A percentile compares a stretch with the other conserved stretches of the same genome.
Evolutionary conservation across 2,797 vertebrate species (phyloP).

Genomic region (Gobio occitaniae): DNA sequence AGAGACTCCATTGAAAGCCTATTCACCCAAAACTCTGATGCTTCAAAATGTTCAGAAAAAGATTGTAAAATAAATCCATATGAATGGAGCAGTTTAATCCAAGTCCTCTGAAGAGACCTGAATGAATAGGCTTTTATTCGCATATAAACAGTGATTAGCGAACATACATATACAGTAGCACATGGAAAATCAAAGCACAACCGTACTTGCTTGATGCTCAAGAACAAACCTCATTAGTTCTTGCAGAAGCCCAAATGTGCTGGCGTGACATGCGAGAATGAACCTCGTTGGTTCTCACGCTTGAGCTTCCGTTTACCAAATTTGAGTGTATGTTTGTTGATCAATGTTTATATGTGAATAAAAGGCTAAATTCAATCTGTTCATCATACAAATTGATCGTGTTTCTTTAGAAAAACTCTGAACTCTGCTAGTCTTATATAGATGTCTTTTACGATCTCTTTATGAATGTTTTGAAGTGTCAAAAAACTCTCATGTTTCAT

Average conservation of each 20-base stretch:
- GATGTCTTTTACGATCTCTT: not conserved
- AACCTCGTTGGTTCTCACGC: not conserved
- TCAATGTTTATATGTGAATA: not conserved
- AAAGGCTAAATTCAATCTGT: not conserved
- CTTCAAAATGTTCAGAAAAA: not conserved
- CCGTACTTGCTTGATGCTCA: not conserved
- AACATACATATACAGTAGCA: not conserved
- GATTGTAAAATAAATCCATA: not conserved
- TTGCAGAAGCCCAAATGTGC: too few species aligned
- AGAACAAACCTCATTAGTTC: not conserved
- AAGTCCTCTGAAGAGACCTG: not conserved
- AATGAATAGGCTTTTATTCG: not conserved
- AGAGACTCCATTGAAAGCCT: not conserved
- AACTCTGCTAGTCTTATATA: not conserved
- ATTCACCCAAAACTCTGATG: not conserved
- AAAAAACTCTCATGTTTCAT: not conserved
- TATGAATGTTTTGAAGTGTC: not conserved
- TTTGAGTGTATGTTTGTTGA: not conserved
- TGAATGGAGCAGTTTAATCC: not conserved
- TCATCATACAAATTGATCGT: not conserved
- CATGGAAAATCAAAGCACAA: not conserved
- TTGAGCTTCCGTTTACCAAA: not conserved
- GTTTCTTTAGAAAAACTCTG: not conserved
- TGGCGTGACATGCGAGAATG: too few species aligned
- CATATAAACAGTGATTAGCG: not conserved